Evolutionary conservation across 92 coral and sea anemone genomes (phyloP).

Genomic region (Phymanthus crucifer): DNA sequence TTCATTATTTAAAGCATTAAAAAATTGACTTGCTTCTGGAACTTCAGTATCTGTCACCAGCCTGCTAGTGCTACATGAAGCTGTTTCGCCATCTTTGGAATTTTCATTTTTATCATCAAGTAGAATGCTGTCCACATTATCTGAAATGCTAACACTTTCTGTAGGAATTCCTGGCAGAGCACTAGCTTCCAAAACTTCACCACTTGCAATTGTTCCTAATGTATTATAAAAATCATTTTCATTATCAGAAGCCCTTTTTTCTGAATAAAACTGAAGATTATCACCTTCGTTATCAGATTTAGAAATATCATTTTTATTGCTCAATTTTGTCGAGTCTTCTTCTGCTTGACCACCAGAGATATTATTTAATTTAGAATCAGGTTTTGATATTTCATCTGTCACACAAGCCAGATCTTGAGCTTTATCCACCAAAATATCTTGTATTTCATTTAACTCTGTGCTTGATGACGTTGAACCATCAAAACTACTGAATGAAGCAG

Average conservation of each 20-base stretch:
- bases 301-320: not conserved
- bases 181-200: not conserved
- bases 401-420: not conserved
- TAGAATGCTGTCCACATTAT: not conserved
- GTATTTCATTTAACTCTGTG: not conserved
- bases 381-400: not conserved
- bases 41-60: not conserved
- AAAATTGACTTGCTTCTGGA: not conserved
- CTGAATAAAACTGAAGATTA: not conserved
- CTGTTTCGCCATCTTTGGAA: not conserved
- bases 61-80: not conserved
- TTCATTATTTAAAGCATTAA: not conserved
- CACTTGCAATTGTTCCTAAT: not conserved
- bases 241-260: not conserved
- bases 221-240: not conserved
- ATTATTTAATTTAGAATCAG: conserved; percentile 8
- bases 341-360: not conserved
- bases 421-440: not conserved
- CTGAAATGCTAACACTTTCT: not conserved
- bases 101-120: not conserved
- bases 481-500: not conserved
- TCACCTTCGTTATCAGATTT: not conserved
- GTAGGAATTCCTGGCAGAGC: not conserved
- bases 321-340: not conserved
- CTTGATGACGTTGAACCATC: conserved; percentile 11